These are phyloP conservation scores for Camelus bactrianus DNA, from an alignment of 2,113 vertebrate genomes.

Conservation along the genomic window DNA sequence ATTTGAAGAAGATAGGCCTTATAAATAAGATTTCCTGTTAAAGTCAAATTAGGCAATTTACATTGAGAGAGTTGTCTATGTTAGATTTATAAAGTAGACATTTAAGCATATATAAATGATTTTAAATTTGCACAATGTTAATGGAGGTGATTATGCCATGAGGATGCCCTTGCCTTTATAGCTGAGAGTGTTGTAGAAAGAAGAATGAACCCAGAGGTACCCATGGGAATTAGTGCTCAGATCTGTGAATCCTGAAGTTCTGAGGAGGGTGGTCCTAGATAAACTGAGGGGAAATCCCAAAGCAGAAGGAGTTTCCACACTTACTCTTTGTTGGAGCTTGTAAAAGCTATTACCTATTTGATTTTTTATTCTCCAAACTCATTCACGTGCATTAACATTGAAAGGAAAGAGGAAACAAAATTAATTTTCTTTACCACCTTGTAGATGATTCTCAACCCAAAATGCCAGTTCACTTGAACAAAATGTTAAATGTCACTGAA, in stretches of 20 bases:
- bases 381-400: not conserved
- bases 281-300: not conserved
- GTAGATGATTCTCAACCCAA: not conserved
- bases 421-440: not conserved
- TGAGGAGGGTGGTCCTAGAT: not conserved
- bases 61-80: not conserved
- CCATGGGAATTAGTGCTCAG: not conserved
- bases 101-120: not conserved
- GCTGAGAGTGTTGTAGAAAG: not conserved
- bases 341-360: not conserved
- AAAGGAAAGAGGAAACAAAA: not conserved
- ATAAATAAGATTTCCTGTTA: not conserved
- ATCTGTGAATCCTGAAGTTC: not conserved
- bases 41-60: slow-evolving; percentile 4
- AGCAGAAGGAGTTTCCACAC: not conserved
- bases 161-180: not conserved
- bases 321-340: not conserved
- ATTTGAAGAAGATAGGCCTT: not conserved
- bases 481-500: not conserved
- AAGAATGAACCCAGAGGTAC: no score
- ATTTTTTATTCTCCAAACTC: slow-evolving; percentile 6
- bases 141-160: not conserved
- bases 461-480: slow-evolving; percentile 56
- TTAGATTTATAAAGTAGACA: not conserved
- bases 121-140: not conserved